Conservation (phyloP, 1,140 invertebrate species). For the Drosophila repletoides region DNA sequence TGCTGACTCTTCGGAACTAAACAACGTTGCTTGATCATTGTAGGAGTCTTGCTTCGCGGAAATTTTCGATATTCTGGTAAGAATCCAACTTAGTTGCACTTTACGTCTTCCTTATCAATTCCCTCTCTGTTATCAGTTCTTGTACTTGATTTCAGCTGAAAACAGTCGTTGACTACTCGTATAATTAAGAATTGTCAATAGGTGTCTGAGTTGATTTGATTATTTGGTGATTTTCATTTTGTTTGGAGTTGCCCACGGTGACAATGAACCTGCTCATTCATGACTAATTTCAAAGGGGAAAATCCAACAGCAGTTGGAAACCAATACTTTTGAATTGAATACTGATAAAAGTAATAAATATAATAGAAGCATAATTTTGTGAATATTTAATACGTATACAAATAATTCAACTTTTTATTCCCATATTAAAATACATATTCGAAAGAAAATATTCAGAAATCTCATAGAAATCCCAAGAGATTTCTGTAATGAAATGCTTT, state of each 20-base stretch:
- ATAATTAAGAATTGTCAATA: constrained; percentile 39
- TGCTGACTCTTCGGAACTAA: constrained; percentile 26
- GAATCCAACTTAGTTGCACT: constrained; percentile 6
- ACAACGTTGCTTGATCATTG: constrained; percentile 4
- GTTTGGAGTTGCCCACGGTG: constrained; percentile 1
- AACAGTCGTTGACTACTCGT: constrained; percentile 4
- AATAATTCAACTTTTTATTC: not conserved
- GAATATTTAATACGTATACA: too few relatives aligned
- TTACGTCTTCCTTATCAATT: constrained; percentile 29
- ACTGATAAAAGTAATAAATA: too few relatives aligned
- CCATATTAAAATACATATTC: too few relatives aligned
- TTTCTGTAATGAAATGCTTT: too few relatives aligned
- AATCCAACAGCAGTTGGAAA: not conserved
- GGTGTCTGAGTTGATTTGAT: constrained; percentile 3
- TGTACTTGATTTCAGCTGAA: constrained; percentile 31
- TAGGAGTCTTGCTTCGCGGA: constrained; percentile 18
- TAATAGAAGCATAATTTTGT: too few relatives aligned
- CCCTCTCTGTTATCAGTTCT: constrained; percentile 26
- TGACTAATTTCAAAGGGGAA: not conserved
- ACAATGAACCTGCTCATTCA: constrained; percentile 35
- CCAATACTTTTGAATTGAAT: not conserved
- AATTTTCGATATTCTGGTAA: constrained; percentile 5
- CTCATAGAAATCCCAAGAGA: too few relatives aligned
- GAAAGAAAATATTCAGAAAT: too few relatives aligned
- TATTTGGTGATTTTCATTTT: constrained; percentile 7